Evolutionary conservation across 2,888 invertebrate genomes (phyloP), one percentile per base, ranked within the genome.

Genomic region (Heteromyza rotundicornis): DNA sequence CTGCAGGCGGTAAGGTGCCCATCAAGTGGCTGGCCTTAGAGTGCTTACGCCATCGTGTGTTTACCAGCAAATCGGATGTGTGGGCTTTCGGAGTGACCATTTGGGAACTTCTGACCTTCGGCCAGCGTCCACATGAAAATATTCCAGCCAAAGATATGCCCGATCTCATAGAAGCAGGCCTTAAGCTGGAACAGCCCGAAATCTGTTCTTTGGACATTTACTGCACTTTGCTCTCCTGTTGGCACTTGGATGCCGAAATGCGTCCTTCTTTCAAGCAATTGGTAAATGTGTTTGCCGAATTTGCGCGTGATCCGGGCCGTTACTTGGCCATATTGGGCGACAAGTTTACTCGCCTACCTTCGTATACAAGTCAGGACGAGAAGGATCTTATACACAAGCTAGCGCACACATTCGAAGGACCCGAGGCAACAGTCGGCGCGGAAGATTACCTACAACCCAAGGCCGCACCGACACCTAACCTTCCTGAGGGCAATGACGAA

Each of bases 61-160:
- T 98, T 82, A 98, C 97, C 0, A 97, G 98, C 81, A 98, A 98
- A 79, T 96, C 95, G 70, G 98, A 98, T 80, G 97, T 98, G 1
- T 98, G 98, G 98, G 96, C 98, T 2, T 99, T 97, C 75, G 99
- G 96, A 72, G 96, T 99, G 0, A 98, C 98, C 0, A 92, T 98
- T 59, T 99, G 99, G 99, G 99, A 99, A 80, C 85, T 99, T 62
- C 84, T 98, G 51, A 98, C 98, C 0, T 98, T 95, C 74, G 99
- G 98, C 12, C 93, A 92, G 53, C 88, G 94, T 60, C 98, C 98
- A 0, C 98, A 98, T 77, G 97, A 97, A 77, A 92, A 91, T 74
- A 91, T 96, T 56, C 89, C 93, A 1, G 96, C 96, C 1, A 87
- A 92, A 75, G 94, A 97, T 78, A 96, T 99, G 50, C 96, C 96